phyloP scores from a whole-genome alignment of 2,113 vertebrate species.

The Macroglossus sobrinus region DNA sequence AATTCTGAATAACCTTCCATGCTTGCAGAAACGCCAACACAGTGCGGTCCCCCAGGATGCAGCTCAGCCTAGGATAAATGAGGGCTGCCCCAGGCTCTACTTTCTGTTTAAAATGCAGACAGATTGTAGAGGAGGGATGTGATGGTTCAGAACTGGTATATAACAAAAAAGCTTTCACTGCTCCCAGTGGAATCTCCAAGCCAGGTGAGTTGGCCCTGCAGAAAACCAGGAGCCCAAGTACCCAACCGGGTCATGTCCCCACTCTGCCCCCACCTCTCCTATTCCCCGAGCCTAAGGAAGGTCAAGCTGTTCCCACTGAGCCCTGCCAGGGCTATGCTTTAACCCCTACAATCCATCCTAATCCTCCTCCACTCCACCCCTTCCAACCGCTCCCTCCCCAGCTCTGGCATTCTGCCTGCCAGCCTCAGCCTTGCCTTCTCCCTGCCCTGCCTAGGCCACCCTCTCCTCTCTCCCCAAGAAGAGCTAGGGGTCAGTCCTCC shows the following conservation, averaged over 20 bases:
- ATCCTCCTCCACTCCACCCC: conserved; percentile 63
- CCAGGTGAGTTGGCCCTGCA: conserved; percentile 38
- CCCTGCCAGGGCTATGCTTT: conserved; percentile 60
- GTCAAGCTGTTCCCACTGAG: conserved; percentile 72
- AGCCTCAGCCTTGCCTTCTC: background rate
- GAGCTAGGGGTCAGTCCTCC: conserved; percentile 10
- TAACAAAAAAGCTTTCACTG: background rate
- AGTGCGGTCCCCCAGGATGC: background rate
- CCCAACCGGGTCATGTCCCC: background rate
- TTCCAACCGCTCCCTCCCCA: conserved; percentile 66
- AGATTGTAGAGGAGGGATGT: background rate
- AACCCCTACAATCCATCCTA: conserved; percentile 70
- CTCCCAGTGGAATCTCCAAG: background rate
- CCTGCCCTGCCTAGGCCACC: background rate
- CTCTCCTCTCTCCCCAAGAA: background rate
- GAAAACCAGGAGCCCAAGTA: background rate
- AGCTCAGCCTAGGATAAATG: background rate
- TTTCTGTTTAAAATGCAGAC: background rate
- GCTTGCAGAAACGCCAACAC: background rate
- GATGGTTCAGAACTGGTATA: background rate
- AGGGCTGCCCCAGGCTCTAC: background rate
- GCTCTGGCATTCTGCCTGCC: conserved; percentile 53
- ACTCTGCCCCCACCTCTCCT: conserved; percentile 1
- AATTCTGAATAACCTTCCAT: background rate
- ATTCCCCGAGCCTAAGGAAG: conserved; percentile 63